Evolutionary conservation across 2,888 invertebrate genomes (phyloP).

Genomic region (Drosophila stalkeri): DNA sequence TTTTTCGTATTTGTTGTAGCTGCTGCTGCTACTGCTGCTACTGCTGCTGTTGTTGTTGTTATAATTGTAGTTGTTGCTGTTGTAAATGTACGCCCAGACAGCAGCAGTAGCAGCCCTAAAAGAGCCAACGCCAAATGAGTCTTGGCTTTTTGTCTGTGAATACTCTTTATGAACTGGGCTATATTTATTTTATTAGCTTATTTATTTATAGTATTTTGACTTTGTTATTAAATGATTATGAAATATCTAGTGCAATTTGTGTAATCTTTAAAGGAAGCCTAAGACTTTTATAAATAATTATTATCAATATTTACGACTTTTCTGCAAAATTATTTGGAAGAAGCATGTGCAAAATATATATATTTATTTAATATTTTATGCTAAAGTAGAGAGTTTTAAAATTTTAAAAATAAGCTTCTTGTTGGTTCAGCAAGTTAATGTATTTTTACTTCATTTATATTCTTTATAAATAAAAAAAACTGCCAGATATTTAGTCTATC

Average conservation of each 20-base stretch:
- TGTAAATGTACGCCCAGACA: conserved; percentile 33
- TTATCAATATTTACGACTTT: background rate
- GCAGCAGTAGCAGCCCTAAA: conserved; percentile 30
- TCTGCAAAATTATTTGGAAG: too few relatives aligned
- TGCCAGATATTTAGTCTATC: too few relatives aligned
- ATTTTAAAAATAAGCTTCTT: too few relatives aligned
- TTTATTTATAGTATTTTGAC: background rate
- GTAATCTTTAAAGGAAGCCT: background rate
- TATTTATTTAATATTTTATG: too few relatives aligned
- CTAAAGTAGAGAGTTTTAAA: too few relatives aligned
- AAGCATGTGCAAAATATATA: too few relatives aligned
- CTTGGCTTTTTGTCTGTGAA: conserved; percentile 25
- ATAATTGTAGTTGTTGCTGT: conserved; percentile 20
- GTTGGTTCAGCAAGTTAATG: too few relatives aligned
- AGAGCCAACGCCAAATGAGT: conserved; percentile 33
- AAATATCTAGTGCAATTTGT: background rate
- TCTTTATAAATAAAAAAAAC: too few relatives aligned
- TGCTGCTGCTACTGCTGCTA: conserved; percentile 9
- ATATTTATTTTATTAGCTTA: conserved; percentile 5
- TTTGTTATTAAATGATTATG: background rate
- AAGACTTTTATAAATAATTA: background rate
- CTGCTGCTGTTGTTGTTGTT: conserved; percentile 17
- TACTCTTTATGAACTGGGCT: conserved; percentile 25
- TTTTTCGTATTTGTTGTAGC: conserved; percentile 17
- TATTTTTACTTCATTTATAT: too few relatives aligned